phyloP scores from a whole-genome alignment of 2,888 invertebrate species.

The Trachelus tabidus region DNA sequence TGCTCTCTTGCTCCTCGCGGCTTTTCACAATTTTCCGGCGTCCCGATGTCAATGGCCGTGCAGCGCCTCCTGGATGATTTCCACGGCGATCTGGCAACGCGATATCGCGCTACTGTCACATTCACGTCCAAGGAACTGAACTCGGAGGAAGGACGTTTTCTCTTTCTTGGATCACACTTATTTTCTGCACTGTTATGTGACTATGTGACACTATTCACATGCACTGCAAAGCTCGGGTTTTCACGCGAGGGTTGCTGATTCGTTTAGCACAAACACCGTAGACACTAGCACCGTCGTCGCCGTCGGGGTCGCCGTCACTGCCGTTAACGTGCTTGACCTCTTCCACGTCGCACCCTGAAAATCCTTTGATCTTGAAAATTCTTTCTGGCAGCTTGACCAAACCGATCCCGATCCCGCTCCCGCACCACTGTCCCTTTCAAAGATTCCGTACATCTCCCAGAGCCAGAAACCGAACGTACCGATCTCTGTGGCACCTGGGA shows the following conservation, averaged over 20 bases:
- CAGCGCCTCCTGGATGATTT: not conserved
- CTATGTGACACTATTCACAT: not conserved
- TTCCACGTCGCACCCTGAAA: not conserved
- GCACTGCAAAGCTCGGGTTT: not conserved
- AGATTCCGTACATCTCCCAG: conserved; percentile 38
- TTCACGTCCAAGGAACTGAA: not conserved
- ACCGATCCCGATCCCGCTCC: conserved; percentile 25
- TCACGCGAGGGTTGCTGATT: not conserved
- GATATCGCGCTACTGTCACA: not conserved
- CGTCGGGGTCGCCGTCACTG: not conserved
- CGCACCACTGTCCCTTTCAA: conserved; percentile 31
- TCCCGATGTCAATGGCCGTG: not conserved
- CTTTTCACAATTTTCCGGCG: not conserved
- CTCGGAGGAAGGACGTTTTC: not conserved
- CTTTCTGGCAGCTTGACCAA: not conserved
- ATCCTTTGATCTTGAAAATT: not conserved
- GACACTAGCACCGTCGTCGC: not conserved
- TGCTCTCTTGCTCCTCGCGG: not conserved
- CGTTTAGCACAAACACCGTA: not conserved
- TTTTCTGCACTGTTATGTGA: not conserved
- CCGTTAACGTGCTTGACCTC: not conserved
- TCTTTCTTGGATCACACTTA: not conserved
- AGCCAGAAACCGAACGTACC: not conserved
- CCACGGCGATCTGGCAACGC: not conserved
- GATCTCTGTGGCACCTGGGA: not conserved